Evolutionary conservation across 2,888 invertebrate species (phyloP), one percentile per base, ranked within the genome.

Genomic region (Nycteola revayana): DNA sequence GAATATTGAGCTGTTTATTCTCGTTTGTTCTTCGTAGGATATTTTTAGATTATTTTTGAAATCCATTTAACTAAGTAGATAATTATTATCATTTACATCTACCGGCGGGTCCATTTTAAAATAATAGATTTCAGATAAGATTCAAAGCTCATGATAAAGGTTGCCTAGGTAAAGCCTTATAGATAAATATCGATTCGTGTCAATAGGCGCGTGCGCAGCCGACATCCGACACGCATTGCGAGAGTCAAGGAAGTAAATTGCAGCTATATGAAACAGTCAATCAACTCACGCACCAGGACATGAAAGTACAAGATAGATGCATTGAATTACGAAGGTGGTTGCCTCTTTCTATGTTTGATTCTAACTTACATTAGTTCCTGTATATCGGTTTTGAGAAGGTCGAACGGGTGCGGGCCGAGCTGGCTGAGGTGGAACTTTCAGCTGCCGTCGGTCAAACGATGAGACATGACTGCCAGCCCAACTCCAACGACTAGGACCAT

Each of bases 401-500:
- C 87, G 70, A 7, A 71, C 68, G 1, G 88, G 88, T 25, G 86
- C 83, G 22, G 85, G 84, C 14, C 84, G 70, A 17, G 67, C 81
- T 1, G 86, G 87, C 46, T 87, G 87, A 6, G 88, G 88, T 5
- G 87, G 87, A 38, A 87, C 82, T 55, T 88, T 88, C 39, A 76
- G 33, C 57, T 88, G 86, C 43, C 89, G 77, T 36, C 89, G 71
- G 51, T 89, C 89, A 60, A 89, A 82, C 42, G 90, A 83, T 41
- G 90, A 84, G 42, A 89, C 79, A 66, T 91, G 75, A 61, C 60
- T 90, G 55, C 90, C 90, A 14, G 86, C 74, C 83, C 89, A 88
- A 53, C 90, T 87, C 91, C 91, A 79, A 44, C 90, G 76, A 60
- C 89, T 80, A 49, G 90, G 83, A 53, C 90, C 81, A 70, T 90